A percentile compares a stretch with the other conserved stretches of the same genome.
phyloP scores from a whole-genome alignment of 2,113 vertebrate species.

The Nymphicus hollandicus region DNA sequence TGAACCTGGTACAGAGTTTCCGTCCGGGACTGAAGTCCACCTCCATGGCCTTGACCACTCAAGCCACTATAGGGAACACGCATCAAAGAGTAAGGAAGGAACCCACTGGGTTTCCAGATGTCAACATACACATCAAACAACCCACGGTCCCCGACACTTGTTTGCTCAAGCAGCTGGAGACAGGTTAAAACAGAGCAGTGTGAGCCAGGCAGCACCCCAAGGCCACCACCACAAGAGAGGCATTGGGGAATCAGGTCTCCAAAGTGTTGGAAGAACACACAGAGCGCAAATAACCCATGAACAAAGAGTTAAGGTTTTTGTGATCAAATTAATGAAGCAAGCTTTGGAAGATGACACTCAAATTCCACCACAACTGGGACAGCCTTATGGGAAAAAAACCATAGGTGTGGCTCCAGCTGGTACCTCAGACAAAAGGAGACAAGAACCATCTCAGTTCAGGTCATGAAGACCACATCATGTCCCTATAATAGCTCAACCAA shows the following conservation, averaged over 20 bases:
- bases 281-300: not conserved
- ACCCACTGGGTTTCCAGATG: not conserved
- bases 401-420: not conserved
- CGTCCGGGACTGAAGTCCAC: not conserved
- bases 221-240: not conserved
- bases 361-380: not conserved
- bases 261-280: fast-evolving
- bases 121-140: not conserved
- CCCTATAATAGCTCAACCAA: not conserved
- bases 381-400: not conserved
- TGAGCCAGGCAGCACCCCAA: not conserved
- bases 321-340: not conserved
- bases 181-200: fast-evolving
- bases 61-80: not conserved
- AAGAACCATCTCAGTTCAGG: not conserved
- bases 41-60: not conserved
- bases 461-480: not conserved
- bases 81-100: not conserved
- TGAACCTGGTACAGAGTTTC: fast-evolving
- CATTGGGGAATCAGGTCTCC: not conserved
- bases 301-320: not conserved
- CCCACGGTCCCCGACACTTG: not conserved
- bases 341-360: not conserved
- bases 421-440: not conserved
- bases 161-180: not conserved